Evolutionary conservation across 1,140 invertebrate genomes (phyloP).

Genomic region (Pentalonia nigronervosa): DNA sequence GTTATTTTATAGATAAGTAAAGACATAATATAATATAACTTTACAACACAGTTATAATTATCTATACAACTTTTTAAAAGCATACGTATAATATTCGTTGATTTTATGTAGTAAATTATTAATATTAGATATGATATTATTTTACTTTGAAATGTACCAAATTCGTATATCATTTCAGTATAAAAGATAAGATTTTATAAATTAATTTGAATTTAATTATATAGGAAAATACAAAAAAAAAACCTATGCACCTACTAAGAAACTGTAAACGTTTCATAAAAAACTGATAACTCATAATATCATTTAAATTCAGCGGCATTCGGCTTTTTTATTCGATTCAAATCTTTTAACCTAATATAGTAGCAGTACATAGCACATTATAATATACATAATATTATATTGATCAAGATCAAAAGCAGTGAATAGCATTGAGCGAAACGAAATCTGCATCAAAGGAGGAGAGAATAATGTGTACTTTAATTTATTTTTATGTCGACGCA

Average conservation of each 20-base stretch:
- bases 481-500: constrained; percentile 26
- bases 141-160: too few relatives aligned
- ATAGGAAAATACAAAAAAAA: neutral
- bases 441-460: neutral
- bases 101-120: neutral
- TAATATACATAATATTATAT: neutral
- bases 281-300: neutral
- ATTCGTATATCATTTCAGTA: neutral
- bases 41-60: too few relatives aligned
- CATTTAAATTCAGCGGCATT: too few relatives aligned
- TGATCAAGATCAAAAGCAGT: neutral
- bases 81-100: neutral
- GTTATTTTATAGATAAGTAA: neutral
- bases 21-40: neutral
- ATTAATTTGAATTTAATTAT: neutral
- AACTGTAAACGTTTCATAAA: neutral
- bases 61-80: neutral
- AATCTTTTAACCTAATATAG: neutral
- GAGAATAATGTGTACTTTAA: neutral
- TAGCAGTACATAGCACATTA: neutral
- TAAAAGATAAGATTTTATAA: neutral
- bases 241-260: neutral
- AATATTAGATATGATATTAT: too few relatives aligned
- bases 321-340: neutral
- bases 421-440: neutral